These are phyloP conservation scores for Spatulosminthurus flaviceps DNA, from an alignment of 2,888 invertebrate species.

Conservation along the genomic window DNA sequence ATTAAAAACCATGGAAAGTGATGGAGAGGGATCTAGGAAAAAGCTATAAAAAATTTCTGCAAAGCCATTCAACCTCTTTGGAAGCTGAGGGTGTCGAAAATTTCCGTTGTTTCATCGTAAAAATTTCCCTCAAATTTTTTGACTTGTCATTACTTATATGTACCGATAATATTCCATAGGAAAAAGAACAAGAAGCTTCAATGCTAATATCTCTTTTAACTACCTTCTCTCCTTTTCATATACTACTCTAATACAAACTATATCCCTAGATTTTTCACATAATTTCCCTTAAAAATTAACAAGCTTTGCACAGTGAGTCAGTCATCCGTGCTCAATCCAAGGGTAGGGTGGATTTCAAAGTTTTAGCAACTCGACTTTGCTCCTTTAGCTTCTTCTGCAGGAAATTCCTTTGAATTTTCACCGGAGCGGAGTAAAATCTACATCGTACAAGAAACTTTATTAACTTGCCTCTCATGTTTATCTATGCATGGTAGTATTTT, in stretches of 20 bases:
- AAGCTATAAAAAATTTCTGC: constrained; percentile 41
- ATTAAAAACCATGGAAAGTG: constrained; percentile 30
- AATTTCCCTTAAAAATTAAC: too few relatives aligned
- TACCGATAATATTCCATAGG: constrained; percentile 31
- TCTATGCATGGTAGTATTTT: too few relatives aligned
- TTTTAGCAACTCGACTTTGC: too few relatives aligned
- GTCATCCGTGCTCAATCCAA: constrained; percentile 3
- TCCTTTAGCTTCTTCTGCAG: too few relatives aligned
- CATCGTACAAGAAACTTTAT: not conserved
- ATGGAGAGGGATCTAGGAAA: constrained; percentile 21
- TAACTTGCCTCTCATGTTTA: not conserved
- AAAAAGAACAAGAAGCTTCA: too few relatives aligned
- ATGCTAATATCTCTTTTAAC: too few relatives aligned
- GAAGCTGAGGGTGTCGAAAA: constrained; percentile 46
- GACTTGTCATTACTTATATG: constrained; percentile 43
- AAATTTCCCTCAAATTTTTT: constrained; percentile 39
- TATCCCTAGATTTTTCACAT: too few relatives aligned
- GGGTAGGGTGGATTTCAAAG: not conserved
- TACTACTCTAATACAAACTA: too few relatives aligned
- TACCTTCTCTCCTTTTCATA: not conserved
- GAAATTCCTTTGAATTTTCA: not conserved
- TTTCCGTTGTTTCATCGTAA: constrained; percentile 51
- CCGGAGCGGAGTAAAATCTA: not conserved
- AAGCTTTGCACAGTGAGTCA: too few relatives aligned
- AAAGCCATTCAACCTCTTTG: constrained; percentile 45